Evolutionary conservation across 2,888 invertebrate species (phyloP).

Genomic region (Eubasilissa splendida): DNA sequence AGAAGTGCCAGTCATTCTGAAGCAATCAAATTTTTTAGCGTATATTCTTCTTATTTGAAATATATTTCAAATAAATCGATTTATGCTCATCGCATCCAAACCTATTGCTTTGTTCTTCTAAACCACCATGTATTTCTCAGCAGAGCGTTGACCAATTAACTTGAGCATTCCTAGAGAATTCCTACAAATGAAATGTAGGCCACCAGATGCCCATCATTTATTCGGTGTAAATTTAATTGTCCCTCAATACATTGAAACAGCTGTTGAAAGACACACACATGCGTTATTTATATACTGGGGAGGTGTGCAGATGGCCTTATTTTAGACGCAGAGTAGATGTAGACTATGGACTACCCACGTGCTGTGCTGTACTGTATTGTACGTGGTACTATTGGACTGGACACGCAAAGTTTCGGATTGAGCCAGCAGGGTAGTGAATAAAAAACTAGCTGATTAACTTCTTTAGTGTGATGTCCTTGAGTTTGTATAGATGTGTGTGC

Average conservation of each 20-base stretch:
- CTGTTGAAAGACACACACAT: constrained; percentile 8
- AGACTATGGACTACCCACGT: too few species aligned
- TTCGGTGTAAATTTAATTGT: constrained; percentile 18
- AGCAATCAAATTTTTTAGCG: too few species aligned
- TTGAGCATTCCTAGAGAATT: constrained; percentile 6
- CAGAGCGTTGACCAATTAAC: not conserved
- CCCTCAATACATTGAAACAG: constrained; percentile 20
- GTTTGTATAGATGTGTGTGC: too few species aligned
- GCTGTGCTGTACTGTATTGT: too few species aligned
- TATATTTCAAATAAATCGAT: not conserved
- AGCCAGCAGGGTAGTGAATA: too few species aligned
- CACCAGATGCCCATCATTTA: constrained; percentile 18
- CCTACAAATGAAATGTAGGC: not conserved
- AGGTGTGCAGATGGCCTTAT: not conserved
- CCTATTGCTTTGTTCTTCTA: constrained; percentile 1
- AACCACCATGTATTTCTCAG: constrained; percentile 10
- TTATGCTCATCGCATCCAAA: not conserved
- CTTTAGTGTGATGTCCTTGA: too few species aligned
- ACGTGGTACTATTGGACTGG: too few species aligned
- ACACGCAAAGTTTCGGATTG: too few species aligned
- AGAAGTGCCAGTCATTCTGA: too few species aligned
- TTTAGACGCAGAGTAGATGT: too few species aligned
- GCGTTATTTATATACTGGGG: constrained; percentile 2
- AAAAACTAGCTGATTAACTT: too few species aligned
- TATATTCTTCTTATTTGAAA: too few species aligned